A percentile compares a stretch with the other conserved stretches of the same genome.
phyloP scores from a whole-genome alignment of 2,113 vertebrate species.

The Ammodytes marinus region DNA sequence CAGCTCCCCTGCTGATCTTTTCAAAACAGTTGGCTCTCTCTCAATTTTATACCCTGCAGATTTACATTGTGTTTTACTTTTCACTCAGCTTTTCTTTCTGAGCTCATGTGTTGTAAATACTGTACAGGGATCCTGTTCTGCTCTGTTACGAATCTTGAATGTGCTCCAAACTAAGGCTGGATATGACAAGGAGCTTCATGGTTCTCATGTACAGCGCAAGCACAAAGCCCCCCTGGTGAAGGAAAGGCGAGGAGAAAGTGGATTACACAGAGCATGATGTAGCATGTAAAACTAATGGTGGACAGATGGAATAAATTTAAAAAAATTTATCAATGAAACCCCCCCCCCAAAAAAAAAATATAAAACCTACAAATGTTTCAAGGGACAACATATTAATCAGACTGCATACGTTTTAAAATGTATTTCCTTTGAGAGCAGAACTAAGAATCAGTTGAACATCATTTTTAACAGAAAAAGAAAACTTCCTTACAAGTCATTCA shows the following conservation, averaged over 20 bases:
- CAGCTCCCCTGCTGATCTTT: conserved; percentile 70
- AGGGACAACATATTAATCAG: not conserved
- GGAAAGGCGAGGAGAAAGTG: conserved; percentile 58
- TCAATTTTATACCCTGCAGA: conserved; percentile 26
- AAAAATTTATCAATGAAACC: not conserved
- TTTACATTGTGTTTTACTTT: conserved; percentile 49
- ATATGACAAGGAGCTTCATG: conserved; percentile 27
- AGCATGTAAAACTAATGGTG: conserved; percentile 5
- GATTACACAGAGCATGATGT: conserved; percentile 58
- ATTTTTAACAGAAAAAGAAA: not conserved
- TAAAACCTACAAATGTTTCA: not conserved
- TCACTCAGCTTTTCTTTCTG: not conserved
- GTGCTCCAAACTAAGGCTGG: not conserved
- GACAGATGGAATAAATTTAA: conserved; percentile 6
- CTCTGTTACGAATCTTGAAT: conserved; percentile 30
- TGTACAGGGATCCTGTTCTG: conserved; percentile 26
- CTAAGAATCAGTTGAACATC: not conserved
- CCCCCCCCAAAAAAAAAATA: not conserved
- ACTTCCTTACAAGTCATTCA: not conserved
- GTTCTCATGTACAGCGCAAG: conserved; percentile 15
- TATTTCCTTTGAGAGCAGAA: not conserved
- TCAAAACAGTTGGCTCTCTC: conserved; percentile 48
- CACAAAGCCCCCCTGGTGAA: conserved; percentile 74
- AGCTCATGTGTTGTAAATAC: conserved; percentile 27
- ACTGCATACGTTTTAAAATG: not conserved